Conservation (phyloP, 2,888 invertebrate genomes). For the Microchrysa polita region DNA sequence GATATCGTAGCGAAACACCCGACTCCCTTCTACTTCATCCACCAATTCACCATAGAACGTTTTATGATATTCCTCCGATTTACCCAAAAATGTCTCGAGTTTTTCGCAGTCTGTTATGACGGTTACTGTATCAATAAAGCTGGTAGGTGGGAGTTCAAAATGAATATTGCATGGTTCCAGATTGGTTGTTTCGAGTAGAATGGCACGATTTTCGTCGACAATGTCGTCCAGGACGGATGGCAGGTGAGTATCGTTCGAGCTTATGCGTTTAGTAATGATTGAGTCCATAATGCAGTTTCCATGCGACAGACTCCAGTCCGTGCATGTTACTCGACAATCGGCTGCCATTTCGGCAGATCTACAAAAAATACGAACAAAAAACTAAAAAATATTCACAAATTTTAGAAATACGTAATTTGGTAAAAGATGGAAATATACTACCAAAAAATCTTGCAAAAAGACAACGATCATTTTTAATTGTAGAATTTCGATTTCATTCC, state of each 20-base stretch:
- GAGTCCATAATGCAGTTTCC: neutral
- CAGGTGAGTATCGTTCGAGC: neutral
- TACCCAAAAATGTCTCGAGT: constrained; percentile 59
- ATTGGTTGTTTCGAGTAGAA: constrained; percentile 52
- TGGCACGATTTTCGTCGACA: constrained; percentile 56
- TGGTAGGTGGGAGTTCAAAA: neutral
- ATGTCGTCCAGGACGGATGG: constrained; percentile 55
- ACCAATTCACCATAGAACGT: constrained; percentile 57
- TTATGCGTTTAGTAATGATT: neutral
- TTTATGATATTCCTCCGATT: constrained; percentile 58
- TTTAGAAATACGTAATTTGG: neutral
- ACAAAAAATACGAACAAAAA: too few species aligned
- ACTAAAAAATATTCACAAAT: too few species aligned
- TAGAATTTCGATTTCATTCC: too few species aligned
- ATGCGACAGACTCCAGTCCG: neutral
- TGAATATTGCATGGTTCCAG: constrained; percentile 13
- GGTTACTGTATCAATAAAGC: constrained; percentile 57
- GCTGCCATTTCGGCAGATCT: constrained; percentile 6
- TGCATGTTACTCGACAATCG: constrained; percentile 1
- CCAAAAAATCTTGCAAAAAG: too few species aligned
- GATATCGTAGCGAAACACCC: constrained; percentile 59
- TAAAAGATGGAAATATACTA: too few species aligned
- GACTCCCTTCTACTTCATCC: constrained; percentile 54
- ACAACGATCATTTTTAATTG: too few species aligned
- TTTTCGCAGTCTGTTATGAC: constrained; percentile 59